Conservation (phyloP, 2,888 invertebrate species). For the Argyra leucocephala region DNA sequence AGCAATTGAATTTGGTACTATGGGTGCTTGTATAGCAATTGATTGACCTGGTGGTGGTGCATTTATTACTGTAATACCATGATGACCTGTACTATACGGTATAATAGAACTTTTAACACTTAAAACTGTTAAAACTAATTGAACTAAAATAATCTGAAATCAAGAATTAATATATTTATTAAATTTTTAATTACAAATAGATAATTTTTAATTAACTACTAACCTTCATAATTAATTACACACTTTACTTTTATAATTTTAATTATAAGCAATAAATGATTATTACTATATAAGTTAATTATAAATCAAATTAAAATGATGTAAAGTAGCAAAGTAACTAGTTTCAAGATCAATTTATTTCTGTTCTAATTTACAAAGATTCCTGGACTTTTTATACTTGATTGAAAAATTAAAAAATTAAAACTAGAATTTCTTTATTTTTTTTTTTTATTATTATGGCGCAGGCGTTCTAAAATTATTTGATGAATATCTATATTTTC, state of each 20-base stretch:
- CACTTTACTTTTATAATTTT: neutral
- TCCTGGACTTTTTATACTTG: conserved; percentile 4
- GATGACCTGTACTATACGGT: neutral
- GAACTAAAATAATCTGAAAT: neutral
- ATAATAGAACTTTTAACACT: neutral
- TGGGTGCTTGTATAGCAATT: neutral
- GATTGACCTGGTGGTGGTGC: neutral
- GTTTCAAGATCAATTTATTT: neutral
- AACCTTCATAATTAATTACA: neutral
- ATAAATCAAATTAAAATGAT: neutral
- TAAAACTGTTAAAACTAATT: neutral
- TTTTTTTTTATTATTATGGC: neutral
- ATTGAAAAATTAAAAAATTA: neutral
- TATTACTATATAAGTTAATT: neutral
- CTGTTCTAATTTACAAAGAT: neutral
- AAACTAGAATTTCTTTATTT: neutral
- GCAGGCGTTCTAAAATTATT: neutral
- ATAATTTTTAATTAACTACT: neutral
- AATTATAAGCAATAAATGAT: neutral
- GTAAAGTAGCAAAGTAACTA: neutral
- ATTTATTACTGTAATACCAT: neutral
- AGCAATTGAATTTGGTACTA: neutral
- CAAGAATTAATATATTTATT: neutral
- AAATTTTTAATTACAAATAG: neutral
- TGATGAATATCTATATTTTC: neutral